phyloP scores from a whole-genome alignment of 2,113 vertebrate species.

The Tachuris rubrigastra region DNA sequence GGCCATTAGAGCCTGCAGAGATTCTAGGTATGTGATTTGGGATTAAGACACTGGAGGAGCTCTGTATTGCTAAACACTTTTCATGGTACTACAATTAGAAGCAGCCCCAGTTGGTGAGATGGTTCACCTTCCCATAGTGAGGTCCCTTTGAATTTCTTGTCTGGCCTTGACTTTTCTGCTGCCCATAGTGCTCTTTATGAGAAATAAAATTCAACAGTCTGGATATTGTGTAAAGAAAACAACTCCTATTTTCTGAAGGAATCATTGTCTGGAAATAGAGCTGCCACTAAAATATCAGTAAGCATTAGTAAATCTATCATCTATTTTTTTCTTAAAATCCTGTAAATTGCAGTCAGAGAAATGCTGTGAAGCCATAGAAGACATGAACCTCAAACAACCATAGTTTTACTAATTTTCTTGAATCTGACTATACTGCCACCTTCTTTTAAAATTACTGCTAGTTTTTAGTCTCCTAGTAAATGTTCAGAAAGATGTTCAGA shows the following conservation, averaged over 20 bases:
- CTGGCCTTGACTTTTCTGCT: background rate
- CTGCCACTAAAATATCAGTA: background rate
- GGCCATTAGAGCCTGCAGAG: background rate
- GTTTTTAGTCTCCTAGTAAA: conserved; percentile 10
- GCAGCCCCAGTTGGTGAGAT: background rate
- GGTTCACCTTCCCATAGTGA: background rate
- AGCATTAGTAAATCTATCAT: background rate
- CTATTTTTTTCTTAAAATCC: background rate
- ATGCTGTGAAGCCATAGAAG: background rate
- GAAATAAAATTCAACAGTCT: background rate
- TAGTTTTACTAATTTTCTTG: background rate
- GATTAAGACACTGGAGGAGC: background rate
- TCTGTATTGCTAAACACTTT: background rate
- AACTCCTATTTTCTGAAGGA: background rate
- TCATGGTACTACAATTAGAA: background rate
- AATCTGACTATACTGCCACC: background rate
- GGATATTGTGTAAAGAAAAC: background rate
- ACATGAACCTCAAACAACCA: background rate
- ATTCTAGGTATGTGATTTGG: background rate
- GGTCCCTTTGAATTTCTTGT: background rate
- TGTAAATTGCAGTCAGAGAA: background rate
- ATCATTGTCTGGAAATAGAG: background rate
- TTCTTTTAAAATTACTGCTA: background rate
- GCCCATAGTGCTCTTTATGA: background rate
- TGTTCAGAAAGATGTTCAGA: background rate